A percentile compares a stretch with the other conserved stretches of the same genome.
Evolutionary conservation across 2,888 invertebrate genomes (phyloP).

Genomic region (Agrotis ipsilon): DNA sequence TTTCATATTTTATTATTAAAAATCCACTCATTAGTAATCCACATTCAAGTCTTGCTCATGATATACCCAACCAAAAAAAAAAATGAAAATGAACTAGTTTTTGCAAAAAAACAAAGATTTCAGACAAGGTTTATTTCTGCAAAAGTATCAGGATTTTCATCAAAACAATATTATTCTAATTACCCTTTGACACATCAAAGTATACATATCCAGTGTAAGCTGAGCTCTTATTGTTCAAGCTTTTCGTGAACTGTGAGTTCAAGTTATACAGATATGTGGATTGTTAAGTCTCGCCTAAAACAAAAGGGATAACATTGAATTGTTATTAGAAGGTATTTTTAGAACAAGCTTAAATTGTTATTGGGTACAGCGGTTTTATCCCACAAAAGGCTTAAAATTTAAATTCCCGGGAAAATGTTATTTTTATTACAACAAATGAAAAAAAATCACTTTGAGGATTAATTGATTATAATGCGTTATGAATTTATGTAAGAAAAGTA

Average conservation of each 20-base stretch:
- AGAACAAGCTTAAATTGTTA: constrained; percentile 4
- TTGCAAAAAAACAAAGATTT: no score
- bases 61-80: no score
- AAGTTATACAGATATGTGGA: not conserved
- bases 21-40: no score
- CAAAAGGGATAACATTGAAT: constrained; percentile 6
- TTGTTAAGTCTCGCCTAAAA: not conserved
- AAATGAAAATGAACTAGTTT: no score
- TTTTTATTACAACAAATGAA: constrained; percentile 27
- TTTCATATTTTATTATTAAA: no score
- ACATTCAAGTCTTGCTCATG: no score
- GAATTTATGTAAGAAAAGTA: constrained; percentile 18
- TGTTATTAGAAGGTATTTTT: constrained; percentile 23
- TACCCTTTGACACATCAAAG: not conserved
- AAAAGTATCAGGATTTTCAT: not conserved
- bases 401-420: constrained; percentile 8
- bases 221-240: not conserved
- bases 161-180: not conserved
- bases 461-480: constrained; percentile 34
- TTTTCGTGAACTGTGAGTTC: not conserved
- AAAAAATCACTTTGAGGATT: constrained; percentile 37
- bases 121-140: not conserved
- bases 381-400: constrained; percentile 18
- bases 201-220: not conserved
- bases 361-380: constrained; percentile 20